Conservation (phyloP, 1,140 invertebrate genomes). For the Paralvinella palmiformis region DNA sequence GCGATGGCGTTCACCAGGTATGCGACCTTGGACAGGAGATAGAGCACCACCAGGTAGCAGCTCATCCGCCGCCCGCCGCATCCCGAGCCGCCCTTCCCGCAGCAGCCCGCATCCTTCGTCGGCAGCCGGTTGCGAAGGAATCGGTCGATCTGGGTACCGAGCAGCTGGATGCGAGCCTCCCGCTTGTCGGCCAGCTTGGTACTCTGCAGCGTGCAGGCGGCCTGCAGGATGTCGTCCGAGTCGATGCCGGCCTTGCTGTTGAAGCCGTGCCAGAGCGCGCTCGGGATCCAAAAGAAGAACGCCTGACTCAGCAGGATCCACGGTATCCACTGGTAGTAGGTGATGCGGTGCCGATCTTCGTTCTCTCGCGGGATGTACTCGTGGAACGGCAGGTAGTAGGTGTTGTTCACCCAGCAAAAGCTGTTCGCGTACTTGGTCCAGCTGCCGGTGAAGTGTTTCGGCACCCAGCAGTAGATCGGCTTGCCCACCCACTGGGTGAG, state of each 20-base stretch:
- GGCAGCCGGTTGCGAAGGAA: conserved; percentile 13
- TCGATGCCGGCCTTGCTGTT: conserved; percentile 52
- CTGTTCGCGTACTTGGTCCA: conserved; percentile 62
- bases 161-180: neutral
- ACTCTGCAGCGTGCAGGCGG: neutral
- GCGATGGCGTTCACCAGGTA: conserved; percentile 22
- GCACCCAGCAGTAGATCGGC: conserved; percentile 71
- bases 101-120: too few relatives aligned
- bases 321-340: conserved; percentile 59
- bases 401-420: conserved; percentile 93
- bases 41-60: conserved; percentile 44
- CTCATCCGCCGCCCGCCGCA: too few relatives aligned
- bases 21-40: conserved; percentile 20
- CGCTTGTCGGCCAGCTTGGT: neutral
- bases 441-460: conserved; percentile 22
- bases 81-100: too few relatives aligned
- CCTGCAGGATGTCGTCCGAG: conserved; percentile 22
- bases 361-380: conserved; percentile 34
- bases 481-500: conserved; percentile 85
- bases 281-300: conserved; percentile 55
- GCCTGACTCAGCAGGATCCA: conserved; percentile 55
- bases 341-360: conserved; percentile 34
- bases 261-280: conserved; percentile 55
- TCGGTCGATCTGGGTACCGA: neutral
- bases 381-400: conserved; percentile 57